Evolutionary conservation across 2,113 vertebrate genomes (phyloP).

Genomic region (Chionis minor): DNA sequence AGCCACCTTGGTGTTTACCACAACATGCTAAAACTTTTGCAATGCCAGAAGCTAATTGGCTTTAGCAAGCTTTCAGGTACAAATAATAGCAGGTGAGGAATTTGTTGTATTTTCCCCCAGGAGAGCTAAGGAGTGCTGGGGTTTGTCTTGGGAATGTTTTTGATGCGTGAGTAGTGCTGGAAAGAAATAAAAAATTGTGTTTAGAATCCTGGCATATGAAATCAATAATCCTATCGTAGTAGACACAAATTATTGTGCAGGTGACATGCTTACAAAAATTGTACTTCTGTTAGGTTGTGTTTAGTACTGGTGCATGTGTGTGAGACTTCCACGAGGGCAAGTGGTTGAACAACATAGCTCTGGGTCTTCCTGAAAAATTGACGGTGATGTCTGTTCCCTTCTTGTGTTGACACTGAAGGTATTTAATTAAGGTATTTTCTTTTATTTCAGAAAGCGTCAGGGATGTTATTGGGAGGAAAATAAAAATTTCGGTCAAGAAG

Average conservation of each 20-base stretch:
- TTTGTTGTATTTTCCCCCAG: background rate
- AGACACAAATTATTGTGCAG: background rate
- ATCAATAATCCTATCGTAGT: background rate
- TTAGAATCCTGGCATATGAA: background rate
- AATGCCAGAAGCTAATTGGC: background rate
- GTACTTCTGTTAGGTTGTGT: background rate
- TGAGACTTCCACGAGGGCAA: background rate
- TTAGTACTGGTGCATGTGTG: background rate
- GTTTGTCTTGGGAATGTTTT: slow-evolving; percentile 10
- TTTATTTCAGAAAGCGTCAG: slow-evolving; percentile 83
- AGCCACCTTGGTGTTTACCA: background rate
- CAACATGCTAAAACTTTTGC: background rate
- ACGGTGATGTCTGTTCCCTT: background rate
- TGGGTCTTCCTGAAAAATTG: background rate
- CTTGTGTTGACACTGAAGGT: background rate
- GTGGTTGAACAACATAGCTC: background rate
- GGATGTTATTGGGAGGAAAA: slow-evolving; percentile 94
- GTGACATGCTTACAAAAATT: background rate
- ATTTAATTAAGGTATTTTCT: background rate
- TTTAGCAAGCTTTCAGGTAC: background rate
- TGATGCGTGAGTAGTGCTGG: background rate
- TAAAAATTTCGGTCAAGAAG: slow-evolving; percentile 91
- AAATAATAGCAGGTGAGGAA: background rate
- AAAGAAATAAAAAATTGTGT: background rate
- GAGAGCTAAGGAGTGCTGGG: background rate